Conservation (phyloP, 1,140 invertebrate genomes). For the Potamilus streckersoni region DNA sequence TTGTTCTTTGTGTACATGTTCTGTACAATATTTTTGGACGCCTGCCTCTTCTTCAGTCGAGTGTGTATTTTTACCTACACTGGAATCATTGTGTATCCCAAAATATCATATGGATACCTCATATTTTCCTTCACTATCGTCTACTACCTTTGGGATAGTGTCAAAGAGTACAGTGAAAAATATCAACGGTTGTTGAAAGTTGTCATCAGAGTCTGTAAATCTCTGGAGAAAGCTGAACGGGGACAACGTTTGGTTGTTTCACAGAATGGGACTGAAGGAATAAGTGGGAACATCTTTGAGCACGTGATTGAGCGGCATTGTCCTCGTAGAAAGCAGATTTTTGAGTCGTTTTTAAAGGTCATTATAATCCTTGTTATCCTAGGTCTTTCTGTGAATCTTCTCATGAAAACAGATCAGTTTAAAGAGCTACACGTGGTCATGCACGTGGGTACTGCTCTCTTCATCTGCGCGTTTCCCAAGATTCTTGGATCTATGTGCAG, state of each 20-base stretch:
- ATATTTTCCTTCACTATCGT: constrained; percentile 12
- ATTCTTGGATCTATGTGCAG: constrained; percentile 9
- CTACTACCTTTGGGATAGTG: constrained; percentile 10
- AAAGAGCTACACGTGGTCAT: constrained; percentile 17
- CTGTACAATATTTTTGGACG: constrained; percentile 15
- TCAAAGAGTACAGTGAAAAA: neutral
- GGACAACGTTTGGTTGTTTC: neutral
- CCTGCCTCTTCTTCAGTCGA: constrained; percentile 11
- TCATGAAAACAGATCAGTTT: constrained; percentile 10
- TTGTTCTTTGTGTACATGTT: constrained; percentile 23
- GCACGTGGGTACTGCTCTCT: constrained; percentile 18
- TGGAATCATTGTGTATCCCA: constrained; percentile 16
- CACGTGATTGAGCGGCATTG: constrained; percentile 17
- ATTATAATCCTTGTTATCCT: constrained; percentile 6
- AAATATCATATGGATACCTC: constrained; percentile 15
- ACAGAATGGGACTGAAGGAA: neutral
- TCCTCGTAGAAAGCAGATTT: constrained; percentile 7
- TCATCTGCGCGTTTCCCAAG: constrained; percentile 15
- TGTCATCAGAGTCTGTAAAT: neutral
- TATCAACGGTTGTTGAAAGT: constrained; percentile 11
- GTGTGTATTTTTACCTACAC: constrained; percentile 14
- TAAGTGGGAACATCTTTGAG: constrained; percentile 9
- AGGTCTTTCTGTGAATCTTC: constrained; percentile 8
- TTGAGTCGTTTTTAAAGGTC: constrained; percentile 10
- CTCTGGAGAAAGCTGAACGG: neutral